Base-by-base conservation (phyloP, 1,140 invertebrate species). In the Acarapis woodi region DNA sequence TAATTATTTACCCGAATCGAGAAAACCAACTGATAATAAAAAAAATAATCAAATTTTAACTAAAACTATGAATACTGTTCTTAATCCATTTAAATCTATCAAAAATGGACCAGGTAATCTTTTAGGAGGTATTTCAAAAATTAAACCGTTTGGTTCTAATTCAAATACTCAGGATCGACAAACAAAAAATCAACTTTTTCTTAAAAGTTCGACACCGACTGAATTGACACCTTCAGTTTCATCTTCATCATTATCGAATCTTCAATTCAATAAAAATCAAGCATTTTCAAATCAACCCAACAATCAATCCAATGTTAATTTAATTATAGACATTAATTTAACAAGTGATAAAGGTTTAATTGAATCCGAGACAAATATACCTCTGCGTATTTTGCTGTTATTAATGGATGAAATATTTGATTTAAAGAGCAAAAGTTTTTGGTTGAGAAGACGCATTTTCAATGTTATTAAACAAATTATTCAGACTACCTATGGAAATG, bases 341-440 rank as follows among this genome's bases (percentile, higher is more conserved):
- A 16, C 10, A 22, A 23, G 10, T 12, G 32, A 34, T 21, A 34
- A n/a, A n/a, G n/a, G n/a, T 9, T 19, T 14, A 37, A 50, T 55
- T 29, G 65, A 69, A 67, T 66, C 59, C 44, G 67, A 70, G 47
- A 74, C 80, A 47, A 80, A 78, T 55, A 78, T 85, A 57, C 79
- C 79, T 12, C 53, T 85, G 35, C 61, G 76, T 45, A 78, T 85
- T 44, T 67, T 85, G 55, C 53, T 87, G 24, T 54, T 83, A 2
- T 53, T 87, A 30, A 71, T 85, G 64, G 77, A 85, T 51, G 80
- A 87, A 63, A 71, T 87, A 3, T 87, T 87, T 58, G 79, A 85
- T 53, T 55, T 85, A 30, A 71, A 75, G 56, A 68, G 68, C 29
- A 63, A 75, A 46, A 79, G 80, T 56, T 74, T 79, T 46, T 88